These are phyloP conservation scores for Caenorhabditis sp. DNA, from an alignment of 2,888 invertebrate genomes.

Conservation along the genomic window DNA sequence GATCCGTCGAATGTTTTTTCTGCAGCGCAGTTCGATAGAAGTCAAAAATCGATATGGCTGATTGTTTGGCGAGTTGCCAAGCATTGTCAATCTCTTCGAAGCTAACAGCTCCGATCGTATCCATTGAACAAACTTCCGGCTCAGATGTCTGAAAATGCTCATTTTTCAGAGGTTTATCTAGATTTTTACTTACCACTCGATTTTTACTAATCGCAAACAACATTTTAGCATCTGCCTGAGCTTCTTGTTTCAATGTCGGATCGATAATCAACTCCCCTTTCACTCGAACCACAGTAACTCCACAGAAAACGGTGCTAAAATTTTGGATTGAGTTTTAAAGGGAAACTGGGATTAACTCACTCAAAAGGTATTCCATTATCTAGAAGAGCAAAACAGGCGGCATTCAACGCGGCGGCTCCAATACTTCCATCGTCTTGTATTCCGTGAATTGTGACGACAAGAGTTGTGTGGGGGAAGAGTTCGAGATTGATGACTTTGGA, in stretches of 20 bases:
- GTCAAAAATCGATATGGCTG: constrained; percentile 26
- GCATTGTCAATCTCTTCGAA: constrained; percentile 23
- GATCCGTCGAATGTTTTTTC: constrained; percentile 29
- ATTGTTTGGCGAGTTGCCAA: constrained; percentile 26
- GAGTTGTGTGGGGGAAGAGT: constrained; percentile 48
- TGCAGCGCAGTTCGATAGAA: constrained; percentile 25
- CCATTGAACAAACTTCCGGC: constrained; percentile 31
- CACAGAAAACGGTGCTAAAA: constrained; percentile 49
- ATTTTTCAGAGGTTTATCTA: neutral
- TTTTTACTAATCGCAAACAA: constrained; percentile 38
- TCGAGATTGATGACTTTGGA: constrained; percentile 40
- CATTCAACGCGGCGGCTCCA: constrained; percentile 48
- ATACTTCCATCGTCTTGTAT: constrained; percentile 53
- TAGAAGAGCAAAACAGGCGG: constrained; percentile 46
- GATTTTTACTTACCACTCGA: neutral
- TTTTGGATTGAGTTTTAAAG: neutral
- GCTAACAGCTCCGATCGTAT: constrained; percentile 19
- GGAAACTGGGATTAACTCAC: no score
- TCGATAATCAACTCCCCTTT: constrained; percentile 48
- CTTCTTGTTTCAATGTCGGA: constrained; percentile 43
- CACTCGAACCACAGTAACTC: constrained; percentile 46
- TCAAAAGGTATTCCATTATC: constrained; percentile 48
- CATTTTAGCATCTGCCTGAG: constrained; percentile 43
- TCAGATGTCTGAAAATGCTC: neutral
- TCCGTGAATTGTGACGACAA: constrained; percentile 50